Percentiles rank a stretch among this genome's conserved stretches.
Conservation (phyloP, 2,797 vertebrate species). For the Eulemur coronatus region DNA sequence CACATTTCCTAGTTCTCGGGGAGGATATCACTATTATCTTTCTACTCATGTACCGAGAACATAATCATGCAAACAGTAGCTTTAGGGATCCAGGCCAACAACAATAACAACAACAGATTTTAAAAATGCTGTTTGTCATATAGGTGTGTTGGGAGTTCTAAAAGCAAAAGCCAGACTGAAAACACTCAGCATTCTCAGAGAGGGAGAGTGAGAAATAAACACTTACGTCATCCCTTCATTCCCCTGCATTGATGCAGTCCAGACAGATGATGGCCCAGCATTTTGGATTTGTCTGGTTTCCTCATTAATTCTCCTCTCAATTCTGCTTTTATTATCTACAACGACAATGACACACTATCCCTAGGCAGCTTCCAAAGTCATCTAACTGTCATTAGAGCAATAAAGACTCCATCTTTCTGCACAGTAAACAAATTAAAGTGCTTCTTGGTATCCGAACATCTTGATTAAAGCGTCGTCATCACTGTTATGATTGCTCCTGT, state of each 20-base stretch:
- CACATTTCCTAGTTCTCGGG: background rate
- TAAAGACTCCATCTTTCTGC: constrained; percentile 48
- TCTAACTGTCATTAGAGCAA: constrained; percentile 69
- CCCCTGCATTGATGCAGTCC: constrained; percentile 55
- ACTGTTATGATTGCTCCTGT: background rate
- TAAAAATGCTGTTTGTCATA: constrained; percentile 50
- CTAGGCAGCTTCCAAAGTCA: constrained; percentile 61
- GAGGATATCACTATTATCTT: background rate
- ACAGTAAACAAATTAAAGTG: constrained; percentile 67
- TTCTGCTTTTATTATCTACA: constrained; percentile 71
- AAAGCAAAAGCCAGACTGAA: constrained; percentile 67
- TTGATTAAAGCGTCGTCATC: background rate
- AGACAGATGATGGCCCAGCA: constrained; percentile 63
- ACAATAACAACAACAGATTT: constrained; percentile 11
- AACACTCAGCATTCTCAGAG: constrained; percentile 57
- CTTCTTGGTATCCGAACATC: constrained; percentile 25
- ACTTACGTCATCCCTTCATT: constrained; percentile 68
- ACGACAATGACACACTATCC: constrained; percentile 54
- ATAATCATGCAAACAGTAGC: background rate
- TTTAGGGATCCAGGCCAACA: constrained; percentile 9
- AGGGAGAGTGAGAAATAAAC: constrained; percentile 69
- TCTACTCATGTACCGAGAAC: background rate
- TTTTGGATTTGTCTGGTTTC: constrained; percentile 68
- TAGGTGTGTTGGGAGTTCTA: constrained; percentile 62
- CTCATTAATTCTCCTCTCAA: constrained; percentile 73